Evolutionary conservation across 2,888 invertebrate genomes (phyloP).

Genomic region (Caenorhabditis doughertyi): DNA sequence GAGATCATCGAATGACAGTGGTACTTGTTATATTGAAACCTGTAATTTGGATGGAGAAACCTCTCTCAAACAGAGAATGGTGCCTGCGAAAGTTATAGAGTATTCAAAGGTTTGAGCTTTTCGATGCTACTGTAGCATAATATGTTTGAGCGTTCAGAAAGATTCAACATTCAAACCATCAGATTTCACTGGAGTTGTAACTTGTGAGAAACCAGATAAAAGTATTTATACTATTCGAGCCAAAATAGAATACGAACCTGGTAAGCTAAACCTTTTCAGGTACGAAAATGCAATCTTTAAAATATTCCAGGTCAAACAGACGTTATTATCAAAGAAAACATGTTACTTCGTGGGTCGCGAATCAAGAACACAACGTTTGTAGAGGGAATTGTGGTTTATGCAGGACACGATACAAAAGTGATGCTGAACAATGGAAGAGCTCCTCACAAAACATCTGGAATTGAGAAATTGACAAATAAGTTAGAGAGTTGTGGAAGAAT

Average conservation of each 20-base stretch:
- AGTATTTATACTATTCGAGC: conserved; percentile 96
- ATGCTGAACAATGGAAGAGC: conserved; percentile 98
- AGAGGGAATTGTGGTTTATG: conserved; percentile 97
- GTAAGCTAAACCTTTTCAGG: conserved; percentile 2
- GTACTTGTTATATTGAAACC: conserved; percentile 95
- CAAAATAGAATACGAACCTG: conserved; percentile 82
- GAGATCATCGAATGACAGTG: conserved; percentile 83
- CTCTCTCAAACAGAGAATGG: conserved; percentile 91
- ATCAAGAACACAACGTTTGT: conserved; percentile 97
- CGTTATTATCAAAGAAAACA: conserved; percentile 90
- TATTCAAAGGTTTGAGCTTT: conserved; percentile 86
- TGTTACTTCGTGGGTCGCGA: conserved; percentile 93
- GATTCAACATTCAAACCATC: conserved; percentile 71
- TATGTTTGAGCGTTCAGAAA: too few species aligned
- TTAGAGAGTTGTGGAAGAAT: conserved; percentile 22
- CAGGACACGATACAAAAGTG: conserved; percentile 97
- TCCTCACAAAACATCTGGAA: conserved; percentile 87
- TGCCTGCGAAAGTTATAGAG: conserved; percentile 66
- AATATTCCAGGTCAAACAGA: conserved; percentile 54
- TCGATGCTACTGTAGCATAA: background rate
- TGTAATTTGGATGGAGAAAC: conserved; percentile 97
- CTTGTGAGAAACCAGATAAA: conserved; percentile 95
- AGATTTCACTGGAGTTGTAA: conserved; percentile 89
- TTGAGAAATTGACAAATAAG: conserved; percentile 93
- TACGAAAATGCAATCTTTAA: too few species aligned